phyloP scores from a whole-genome alignment of 1,140 invertebrate species.

The Drosophila pallidifrons region DNA sequence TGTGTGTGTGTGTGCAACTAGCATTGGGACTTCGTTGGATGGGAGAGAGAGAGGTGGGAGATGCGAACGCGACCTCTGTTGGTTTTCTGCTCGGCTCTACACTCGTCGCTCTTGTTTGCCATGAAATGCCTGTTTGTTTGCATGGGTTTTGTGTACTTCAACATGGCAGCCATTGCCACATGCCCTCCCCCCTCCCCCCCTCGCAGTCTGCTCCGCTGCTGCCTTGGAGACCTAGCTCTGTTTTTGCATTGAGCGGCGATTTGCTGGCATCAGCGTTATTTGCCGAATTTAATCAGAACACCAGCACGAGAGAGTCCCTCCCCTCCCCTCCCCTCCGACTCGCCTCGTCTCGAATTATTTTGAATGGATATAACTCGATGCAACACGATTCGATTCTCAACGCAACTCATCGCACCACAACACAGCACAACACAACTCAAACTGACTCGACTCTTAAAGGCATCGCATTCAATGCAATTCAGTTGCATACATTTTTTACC shows the following conservation, averaged over 20 bases:
- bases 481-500: slow-evolving; percentile 27
- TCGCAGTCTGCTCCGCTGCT: slow-evolving; percentile 15
- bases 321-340: slow-evolving; percentile 27
- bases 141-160: slow-evolving; percentile 81
- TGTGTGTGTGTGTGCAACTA: background rate
- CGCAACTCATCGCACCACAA: background rate
- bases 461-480: slow-evolving; percentile 14
- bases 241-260: slow-evolving; percentile 70
- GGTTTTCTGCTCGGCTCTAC: slow-evolving; percentile 14
- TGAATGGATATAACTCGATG: background rate
- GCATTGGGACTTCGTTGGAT: background rate
- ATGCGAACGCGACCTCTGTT: background rate
- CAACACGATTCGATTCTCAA: background rate
- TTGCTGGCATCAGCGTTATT: slow-evolving; percentile 79
- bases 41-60: background rate
- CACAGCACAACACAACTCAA: background rate
- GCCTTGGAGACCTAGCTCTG: slow-evolving; percentile 29
- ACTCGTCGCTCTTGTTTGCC: slow-evolving; percentile 60
- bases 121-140: slow-evolving; percentile 81
- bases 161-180: slow-evolving; percentile 58
- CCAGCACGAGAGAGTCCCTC: slow-evolving; percentile 57
- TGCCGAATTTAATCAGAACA: slow-evolving; percentile 80
- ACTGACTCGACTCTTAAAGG: slow-evolving; percentile 24
- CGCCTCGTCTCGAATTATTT: slow-evolving; percentile 34
- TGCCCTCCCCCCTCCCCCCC: background rate